Evolutionary conservation across 2,888 invertebrate genomes (phyloP), one percentile per base, ranked within the genome.

Genomic region (Drosophila stalkeri): DNA sequence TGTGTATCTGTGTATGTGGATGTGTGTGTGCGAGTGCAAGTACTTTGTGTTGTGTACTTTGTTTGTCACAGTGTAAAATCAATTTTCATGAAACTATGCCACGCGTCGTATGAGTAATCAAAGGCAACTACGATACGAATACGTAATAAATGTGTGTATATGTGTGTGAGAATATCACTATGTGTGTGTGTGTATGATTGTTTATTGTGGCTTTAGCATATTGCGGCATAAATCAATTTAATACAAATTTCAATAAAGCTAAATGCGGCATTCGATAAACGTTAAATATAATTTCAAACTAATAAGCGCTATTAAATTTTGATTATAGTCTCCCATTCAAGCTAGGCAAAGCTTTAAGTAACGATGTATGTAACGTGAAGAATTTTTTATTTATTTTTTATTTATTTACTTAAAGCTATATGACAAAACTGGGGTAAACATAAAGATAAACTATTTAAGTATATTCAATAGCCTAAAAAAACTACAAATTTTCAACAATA

Each of bases 41-140:
- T 3, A 12, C 49, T 49, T 31, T 27, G 20, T 11, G n/a, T 5
- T 71, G 59, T 59, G 54, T 67, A 76, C 70, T 78, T 76, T 75
- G 77, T 75, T 76, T 80, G 74, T 55, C 75, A 73, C 75, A 78
- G 73, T 87, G 90, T 87, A 87, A 86, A 86, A 86, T 89, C 90
- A 86, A 86, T 86, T 86, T 89, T 82, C 86, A 87, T 89, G 80
- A 87, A 89, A 87, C 52, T 78, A 67, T 75, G 63, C 74, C 82
- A 78, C 77, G 73, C 76, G 75, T 75, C 81, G 82, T 87, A 85
- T 89, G 81, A 87, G 90, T 89, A 86, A 89, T 89, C 86, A 75
- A 83, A 66, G 23, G 12, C 18, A 54, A 23, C 63, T 43, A 44
- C 54, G 65, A 51, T 64, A 41, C 54, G 62, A 72, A 66, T 82